phyloP scores from a whole-genome alignment of 2,797 vertebrate species.

The Pangasius krempfi region DNA sequence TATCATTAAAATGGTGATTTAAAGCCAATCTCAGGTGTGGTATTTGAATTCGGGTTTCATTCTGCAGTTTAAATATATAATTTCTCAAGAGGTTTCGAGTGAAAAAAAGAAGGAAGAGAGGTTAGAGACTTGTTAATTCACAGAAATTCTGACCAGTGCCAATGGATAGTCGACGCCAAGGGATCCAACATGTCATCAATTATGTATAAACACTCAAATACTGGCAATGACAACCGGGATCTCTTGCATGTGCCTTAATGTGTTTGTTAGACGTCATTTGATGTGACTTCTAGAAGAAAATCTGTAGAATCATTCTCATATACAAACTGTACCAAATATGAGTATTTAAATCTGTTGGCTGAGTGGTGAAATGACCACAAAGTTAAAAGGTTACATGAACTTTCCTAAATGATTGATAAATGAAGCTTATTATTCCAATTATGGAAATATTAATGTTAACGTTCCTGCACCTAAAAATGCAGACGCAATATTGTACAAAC shows the following conservation, averaged over 20 bases:
- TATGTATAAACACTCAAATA: conserved; percentile 43
- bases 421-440: not conserved
- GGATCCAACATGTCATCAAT: conserved; percentile 42
- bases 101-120: not conserved
- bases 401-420: not conserved
- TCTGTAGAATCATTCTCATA: not conserved
- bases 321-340: not conserved
- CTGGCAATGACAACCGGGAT: conserved; percentile 30
- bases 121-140: conserved; percentile 13
- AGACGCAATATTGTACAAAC: not conserved
- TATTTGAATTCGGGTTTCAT: conserved; percentile 19
- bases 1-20: conserved; percentile 48
- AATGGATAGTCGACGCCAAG: conserved; percentile 23
- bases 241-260: conserved; percentile 39
- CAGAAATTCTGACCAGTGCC: conserved; percentile 4
- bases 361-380: not conserved
- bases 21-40: conserved; percentile 23
- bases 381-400: not conserved
- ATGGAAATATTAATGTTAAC: not conserved
- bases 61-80: not conserved
- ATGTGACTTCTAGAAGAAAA: conserved; percentile 18
- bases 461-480: not conserved
- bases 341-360: not conserved
- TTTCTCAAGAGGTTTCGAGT: conserved; percentile 9
- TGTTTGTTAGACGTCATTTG: conserved; percentile 42